Base-by-base conservation (phyloP, 1,140 invertebrate genomes). In the Drosophila bipectinata region DNA sequence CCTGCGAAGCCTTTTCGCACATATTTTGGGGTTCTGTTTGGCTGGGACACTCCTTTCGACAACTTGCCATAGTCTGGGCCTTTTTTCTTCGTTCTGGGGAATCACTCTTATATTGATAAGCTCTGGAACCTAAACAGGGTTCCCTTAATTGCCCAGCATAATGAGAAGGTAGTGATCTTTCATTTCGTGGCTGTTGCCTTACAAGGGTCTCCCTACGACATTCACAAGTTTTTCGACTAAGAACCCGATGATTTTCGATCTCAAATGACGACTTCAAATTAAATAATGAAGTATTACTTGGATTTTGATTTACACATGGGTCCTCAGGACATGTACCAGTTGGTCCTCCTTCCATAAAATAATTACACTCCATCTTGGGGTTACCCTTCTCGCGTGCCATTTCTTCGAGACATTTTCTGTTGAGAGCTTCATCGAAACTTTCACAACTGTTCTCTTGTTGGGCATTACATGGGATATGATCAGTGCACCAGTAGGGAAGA, bases 1-100 rank as follows among this genome's bases (percentile, higher is more conserved):
- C 32, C 49, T 34, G 9, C 2, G 9, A 14, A 24, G 39, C 14
- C 10, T 59, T 58, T 3, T 63, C 39, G 10, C 6, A 9, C n/a
- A 5, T 8, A 14, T 14, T 4, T 8, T 32, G 30, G 4, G 12
- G 5, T 2, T 62, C 58, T 0, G 59, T 62, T 30, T 61, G 66
- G 1, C 15, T 62, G 2, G 26, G 44, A 5, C 12, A 45, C 3
- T 73, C 67, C 4, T 15, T 2, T 0, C 3, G 7, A n/a, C 2
- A 9, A 0, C 10, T n/a, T 7, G 8, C 9, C 9, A 41, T 5
- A 8, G 30, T 53, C 10, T 58, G 39, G 14, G 24, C 39, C 6
- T 28, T 28, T 6, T 18, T 44, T 5, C 34, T 8, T 4, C n/a
- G 47, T 28, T 4, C 56, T 45, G n/a, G 1, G n/a, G 26, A 1